Conservation (phyloP, 2,113 vertebrate genomes). For the Pterocles burchelli region DNA sequence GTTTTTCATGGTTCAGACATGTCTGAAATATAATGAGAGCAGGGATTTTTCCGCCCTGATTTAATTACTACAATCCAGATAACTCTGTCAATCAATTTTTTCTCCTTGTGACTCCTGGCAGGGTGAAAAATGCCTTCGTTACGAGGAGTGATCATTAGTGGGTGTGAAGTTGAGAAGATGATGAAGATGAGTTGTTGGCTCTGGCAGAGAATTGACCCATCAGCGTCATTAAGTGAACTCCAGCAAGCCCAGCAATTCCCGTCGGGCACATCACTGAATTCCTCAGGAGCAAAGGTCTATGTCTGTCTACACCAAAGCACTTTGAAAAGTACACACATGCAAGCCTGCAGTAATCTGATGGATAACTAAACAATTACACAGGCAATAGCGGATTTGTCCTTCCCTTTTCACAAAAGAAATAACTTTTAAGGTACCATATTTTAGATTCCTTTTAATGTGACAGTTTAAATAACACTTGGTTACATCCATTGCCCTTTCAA, state of each 20-base stretch:
- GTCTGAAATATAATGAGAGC: slow-evolving; percentile 74
- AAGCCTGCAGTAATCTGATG: slow-evolving; percentile 52
- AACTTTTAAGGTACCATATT: slow-evolving; percentile 20
- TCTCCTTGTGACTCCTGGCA: slow-evolving; percentile 72
- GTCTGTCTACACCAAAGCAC: slow-evolving; percentile 49
- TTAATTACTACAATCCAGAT: slow-evolving; percentile 76
- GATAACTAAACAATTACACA: slow-evolving; percentile 62
- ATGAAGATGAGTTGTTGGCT: slow-evolving; percentile 74
- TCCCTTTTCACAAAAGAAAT: slow-evolving; percentile 17
- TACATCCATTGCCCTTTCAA: slow-evolving; percentile 39
- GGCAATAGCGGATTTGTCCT: slow-evolving; percentile 20
- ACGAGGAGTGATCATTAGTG: slow-evolving; percentile 73
- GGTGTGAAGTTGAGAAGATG: slow-evolving; percentile 73
- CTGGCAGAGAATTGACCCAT: slow-evolving; percentile 70
- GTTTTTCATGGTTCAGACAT: slow-evolving; percentile 67
- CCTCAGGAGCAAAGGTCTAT: slow-evolving; percentile 63
- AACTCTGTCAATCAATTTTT: slow-evolving; percentile 77
- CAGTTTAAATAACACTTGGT: slow-evolving; percentile 16
- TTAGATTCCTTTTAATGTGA: slow-evolving; percentile 29
- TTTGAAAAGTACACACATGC: slow-evolving; percentile 36
- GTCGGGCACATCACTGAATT: slow-evolving; percentile 54
- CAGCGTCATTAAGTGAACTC: slow-evolving; percentile 70
- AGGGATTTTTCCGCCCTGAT: slow-evolving; percentile 74
- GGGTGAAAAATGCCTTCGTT: slow-evolving; percentile 77
- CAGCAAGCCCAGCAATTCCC: slow-evolving; percentile 5